phyloP scores from a whole-genome alignment of 37 sponge, comb jelly and placozoan species.

The Eunapius fragilis region DNA sequence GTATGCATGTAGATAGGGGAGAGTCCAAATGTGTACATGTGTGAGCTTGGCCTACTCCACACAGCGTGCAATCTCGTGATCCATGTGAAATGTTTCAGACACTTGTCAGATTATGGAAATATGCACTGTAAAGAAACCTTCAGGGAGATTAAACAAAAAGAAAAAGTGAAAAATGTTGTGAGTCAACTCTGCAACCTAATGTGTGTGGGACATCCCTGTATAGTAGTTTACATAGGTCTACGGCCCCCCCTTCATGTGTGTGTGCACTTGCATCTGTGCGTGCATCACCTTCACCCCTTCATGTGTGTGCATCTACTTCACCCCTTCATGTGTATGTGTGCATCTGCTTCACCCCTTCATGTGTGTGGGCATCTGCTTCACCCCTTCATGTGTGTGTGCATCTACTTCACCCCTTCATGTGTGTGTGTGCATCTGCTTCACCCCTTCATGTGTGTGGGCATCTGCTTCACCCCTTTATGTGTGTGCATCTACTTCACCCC shows the following conservation, averaged over 20 bases:
- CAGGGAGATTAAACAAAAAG: constrained; percentile 69
- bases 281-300: too few relatives aligned
- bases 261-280: constrained; percentile 9
- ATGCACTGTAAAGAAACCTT: constrained; percentile 78
- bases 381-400: too few relatives aligned
- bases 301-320: neutral
- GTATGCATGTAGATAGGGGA: too few relatives aligned
- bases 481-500: too few relatives aligned
- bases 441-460: too few relatives aligned
- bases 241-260: too few relatives aligned
- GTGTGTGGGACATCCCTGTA: too few relatives aligned
- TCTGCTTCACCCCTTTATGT: too few relatives aligned
- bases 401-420: neutral
- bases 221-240: too few relatives aligned
- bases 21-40: too few relatives aligned
- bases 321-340: neutral
- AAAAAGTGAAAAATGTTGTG: constrained; percentile 73
- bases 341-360: too few relatives aligned
- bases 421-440: neutral
- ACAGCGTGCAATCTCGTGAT: constrained; percentile 71
- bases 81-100: constrained; percentile 59
- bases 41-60: neutral
- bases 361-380: neutral
- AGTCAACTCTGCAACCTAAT: too few relatives aligned
- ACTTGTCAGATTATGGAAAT: constrained; percentile 43